Conservation (phyloP, 2,888 invertebrate genomes). For the Ametastegia equiseti region DNA sequence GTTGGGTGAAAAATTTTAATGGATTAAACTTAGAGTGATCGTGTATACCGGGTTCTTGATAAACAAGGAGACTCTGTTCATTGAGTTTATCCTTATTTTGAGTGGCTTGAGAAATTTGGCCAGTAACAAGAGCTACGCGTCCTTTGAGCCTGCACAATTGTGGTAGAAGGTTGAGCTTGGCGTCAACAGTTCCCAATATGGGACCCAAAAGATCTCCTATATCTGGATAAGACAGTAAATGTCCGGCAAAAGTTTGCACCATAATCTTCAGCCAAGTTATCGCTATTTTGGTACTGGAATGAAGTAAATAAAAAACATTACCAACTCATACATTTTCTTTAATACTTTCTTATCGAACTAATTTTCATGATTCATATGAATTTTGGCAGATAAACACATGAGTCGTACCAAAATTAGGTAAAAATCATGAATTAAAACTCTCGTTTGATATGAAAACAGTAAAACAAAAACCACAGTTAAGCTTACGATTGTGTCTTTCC, state of each 20-base stretch:
- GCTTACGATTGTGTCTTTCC: constrained; percentile 82
- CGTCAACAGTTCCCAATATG: constrained; percentile 79
- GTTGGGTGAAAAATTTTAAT: background rate
- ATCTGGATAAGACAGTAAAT: constrained; percentile 81
- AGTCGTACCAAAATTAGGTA: no score
- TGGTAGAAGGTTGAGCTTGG: constrained; percentile 77
- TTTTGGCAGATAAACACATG: no score
- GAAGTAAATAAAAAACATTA: background rate
- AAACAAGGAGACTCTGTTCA: constrained; percentile 77
- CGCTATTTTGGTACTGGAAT: constrained; percentile 77
- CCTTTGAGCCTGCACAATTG: constrained; percentile 80
- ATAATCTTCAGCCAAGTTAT: constrained; percentile 80
- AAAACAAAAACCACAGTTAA: background rate
- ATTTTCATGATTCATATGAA: no score
- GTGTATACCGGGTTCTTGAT: constrained; percentile 78
- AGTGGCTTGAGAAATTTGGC: constrained; percentile 76
- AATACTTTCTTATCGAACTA: no score
- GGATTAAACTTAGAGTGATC: background rate
- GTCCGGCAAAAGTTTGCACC: constrained; percentile 80
- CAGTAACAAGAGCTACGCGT: constrained; percentile 80
- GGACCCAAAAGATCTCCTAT: constrained; percentile 79
- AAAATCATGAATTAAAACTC: constrained; percentile 32
- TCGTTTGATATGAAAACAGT: constrained; percentile 35
- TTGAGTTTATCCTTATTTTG: constrained; percentile 73
- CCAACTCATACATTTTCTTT: constrained; percentile 48